These are phyloP conservation scores for Bufo gargarizans DNA, from an alignment of 2,113 vertebrate genomes.

Conservation along the genomic window DNA sequence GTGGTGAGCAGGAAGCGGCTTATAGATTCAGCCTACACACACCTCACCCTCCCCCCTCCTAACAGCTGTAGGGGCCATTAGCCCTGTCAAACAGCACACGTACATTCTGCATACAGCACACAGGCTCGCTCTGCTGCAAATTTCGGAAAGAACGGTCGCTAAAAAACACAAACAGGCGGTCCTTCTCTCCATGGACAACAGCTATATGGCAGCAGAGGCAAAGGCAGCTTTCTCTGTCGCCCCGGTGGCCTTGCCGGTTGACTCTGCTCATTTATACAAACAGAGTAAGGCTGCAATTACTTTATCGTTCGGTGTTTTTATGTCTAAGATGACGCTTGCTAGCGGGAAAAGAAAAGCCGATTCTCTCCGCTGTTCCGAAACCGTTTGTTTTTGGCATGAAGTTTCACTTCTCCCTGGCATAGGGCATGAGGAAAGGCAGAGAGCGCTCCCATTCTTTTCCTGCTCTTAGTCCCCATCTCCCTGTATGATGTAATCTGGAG, in stretches of 20 bases:
- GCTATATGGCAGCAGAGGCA: neutral
- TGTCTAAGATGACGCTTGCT: neutral
- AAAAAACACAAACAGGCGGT: slow-evolving; percentile 34
- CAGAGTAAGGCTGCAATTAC: neutral
- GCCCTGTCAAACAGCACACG: slow-evolving; percentile 66
- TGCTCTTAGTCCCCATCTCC: slow-evolving; percentile 45
- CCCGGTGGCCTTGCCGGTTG: neutral
- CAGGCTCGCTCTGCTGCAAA: slow-evolving; percentile 53
- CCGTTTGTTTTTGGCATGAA: slow-evolving; percentile 12
- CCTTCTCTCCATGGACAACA: neutral
- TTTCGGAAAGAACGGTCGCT: slow-evolving; percentile 30
- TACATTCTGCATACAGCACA: slow-evolving; percentile 63
- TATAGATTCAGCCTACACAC: slow-evolving; percentile 60
- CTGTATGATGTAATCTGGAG: slow-evolving; percentile 35
- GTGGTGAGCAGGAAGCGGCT: slow-evolving; percentile 58
- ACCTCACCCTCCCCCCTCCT: slow-evolving; percentile 70
- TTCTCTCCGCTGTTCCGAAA: neutral
- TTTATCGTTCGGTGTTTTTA: neutral
- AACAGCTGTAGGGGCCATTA: slow-evolving; percentile 71
- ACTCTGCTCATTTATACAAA: slow-evolving; percentile 36
- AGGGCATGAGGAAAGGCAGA: slow-evolving; percentile 35
- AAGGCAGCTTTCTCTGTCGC: slow-evolving; percentile 43
- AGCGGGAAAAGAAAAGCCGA: neutral
- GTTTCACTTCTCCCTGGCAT: slow-evolving; percentile 12
- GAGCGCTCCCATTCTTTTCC: slow-evolving; percentile 54